phyloP scores from a whole-genome alignment of 1,140 invertebrate species.

The Matsumurasca onukii region DNA sequence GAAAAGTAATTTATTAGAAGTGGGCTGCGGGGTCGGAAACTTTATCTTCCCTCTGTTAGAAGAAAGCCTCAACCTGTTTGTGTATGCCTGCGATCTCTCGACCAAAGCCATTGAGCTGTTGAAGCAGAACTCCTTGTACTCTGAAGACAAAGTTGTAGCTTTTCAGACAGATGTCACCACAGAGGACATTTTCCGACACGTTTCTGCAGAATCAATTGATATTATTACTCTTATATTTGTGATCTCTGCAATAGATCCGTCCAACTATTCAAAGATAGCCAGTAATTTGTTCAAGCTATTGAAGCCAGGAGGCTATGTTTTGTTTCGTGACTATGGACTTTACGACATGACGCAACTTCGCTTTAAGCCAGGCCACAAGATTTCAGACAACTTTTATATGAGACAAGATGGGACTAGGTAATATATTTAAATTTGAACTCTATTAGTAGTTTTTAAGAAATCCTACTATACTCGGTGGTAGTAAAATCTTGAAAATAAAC shows the following conservation, averaged over 20 bases:
- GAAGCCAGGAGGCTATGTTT: conserved; percentile 76
- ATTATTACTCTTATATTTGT: conserved; percentile 76
- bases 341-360: conserved; percentile 97
- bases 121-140: conserved; percentile 65
- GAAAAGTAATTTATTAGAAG: conserved; percentile 67
- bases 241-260: conserved; percentile 74
- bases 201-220: conserved; percentile 59
- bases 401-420: conserved; percentile 96
- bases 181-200: conserved; percentile 58
- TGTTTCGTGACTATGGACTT: conserved; percentile 97
- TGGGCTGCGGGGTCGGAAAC: conserved; percentile 98
- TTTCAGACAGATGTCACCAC: conserved; percentile 75
- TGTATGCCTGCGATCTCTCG: conserved; percentile 95
- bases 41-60: conserved; percentile 91
- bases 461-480: too few relatives aligned
- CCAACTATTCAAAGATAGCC: conserved; percentile 72
- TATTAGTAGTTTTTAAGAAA: too few relatives aligned
- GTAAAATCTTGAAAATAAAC: too few relatives aligned
- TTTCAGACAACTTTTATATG: conserved; percentile 93
- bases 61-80: conserved; percentile 68
- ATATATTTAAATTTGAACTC: conserved; percentile 25
- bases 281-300: conserved; percentile 69
- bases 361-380: conserved; percentile 91
- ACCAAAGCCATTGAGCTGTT: conserved; percentile 86
- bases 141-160: conserved; percentile 64